Evolutionary conservation across 2,888 invertebrate species (phyloP), one percentile per base, ranked within the genome.

Genomic region (Zaprionus bogoriensis): DNA sequence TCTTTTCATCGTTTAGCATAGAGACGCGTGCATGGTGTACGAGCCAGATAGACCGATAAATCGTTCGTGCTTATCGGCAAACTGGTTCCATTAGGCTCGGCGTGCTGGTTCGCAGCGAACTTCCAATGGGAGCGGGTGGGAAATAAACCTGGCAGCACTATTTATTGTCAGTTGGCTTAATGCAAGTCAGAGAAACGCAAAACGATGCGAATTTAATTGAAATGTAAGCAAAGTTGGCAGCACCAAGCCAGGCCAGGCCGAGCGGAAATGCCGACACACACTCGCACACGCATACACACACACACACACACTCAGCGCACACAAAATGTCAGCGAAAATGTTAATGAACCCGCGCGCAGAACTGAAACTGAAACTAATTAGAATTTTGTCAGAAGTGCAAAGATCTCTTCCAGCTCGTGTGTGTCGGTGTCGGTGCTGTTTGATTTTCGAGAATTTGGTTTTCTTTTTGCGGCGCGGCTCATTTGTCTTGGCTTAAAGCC

Each of bases 1-100:
- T 36, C 62, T 52, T 23, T 19, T 6, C 46, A 42, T 36, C 22
- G 36, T 20, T 42, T 23, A 6, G 10, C 39, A 4, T 20, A 39
- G 12, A 51, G 19, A 19, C n/a, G 12, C 14, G 22, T 30, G 20
- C 20, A 36, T 42, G 50, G 10, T 58, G n/a, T 44, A 25, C 25
- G 58, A 12, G 20, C 22, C 41, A 50, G 59, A 77, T 65, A 63
- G 74, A 60, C 53, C 78, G 72, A 82, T 79, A 85, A 85, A 79
- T 79, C 75, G 67, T 73, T 66, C 78, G 55, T 67, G 86, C 50
- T 82, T 79, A 79, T 84, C 87, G 57, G 42, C 28, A 67, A 87
- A 87, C 82, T 84, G 85, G 82, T 82, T 87, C 87, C 85, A 82
- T 82, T 87, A 87, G 80, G 57, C 46, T 42, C 38, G 23, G 41